Evolutionary conservation across 2,888 invertebrate genomes (phyloP).

Genomic region (Troglohyphantes excavatus): DNA sequence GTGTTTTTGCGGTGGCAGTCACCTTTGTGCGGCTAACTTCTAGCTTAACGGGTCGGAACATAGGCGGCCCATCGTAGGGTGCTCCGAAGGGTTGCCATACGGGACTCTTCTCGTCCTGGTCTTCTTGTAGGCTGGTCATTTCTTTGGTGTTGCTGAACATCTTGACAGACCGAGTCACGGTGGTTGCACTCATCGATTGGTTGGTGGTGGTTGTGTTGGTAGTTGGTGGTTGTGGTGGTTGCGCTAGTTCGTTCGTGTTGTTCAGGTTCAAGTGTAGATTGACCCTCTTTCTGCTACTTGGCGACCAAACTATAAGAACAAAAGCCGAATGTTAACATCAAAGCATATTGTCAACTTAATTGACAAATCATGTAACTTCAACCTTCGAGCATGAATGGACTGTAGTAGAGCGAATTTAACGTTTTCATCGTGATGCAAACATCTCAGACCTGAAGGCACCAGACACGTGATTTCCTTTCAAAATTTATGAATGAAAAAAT

Average conservation of each 20-base stretch:
- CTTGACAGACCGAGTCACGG: not conserved
- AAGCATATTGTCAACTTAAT: too few species aligned
- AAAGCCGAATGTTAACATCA: too few species aligned
- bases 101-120: slow-evolving; percentile 58
- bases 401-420: too few species aligned
- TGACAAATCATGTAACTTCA: too few species aligned
- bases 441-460: too few species aligned
- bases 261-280: slow-evolving; percentile 54
- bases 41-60: slow-evolving; percentile 68
- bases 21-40: slow-evolving; percentile 34
- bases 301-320: slow-evolving; percentile 66
- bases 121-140: not conserved
- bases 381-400: too few species aligned
- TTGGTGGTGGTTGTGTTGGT: not conserved
- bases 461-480: too few species aligned
- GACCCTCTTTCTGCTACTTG: slow-evolving; percentile 38
- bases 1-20: slow-evolving; percentile 25
- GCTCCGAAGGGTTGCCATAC: slow-evolving; percentile 77
- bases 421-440: too few species aligned
- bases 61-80: slow-evolving; percentile 66
- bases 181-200: not conserved
- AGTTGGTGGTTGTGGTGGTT: not conserved
- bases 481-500: too few species aligned
- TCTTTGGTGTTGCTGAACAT: not conserved
- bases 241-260: not conserved